Base-by-base conservation (phyloP, 92 coral and sea anemone genomes). In the Phenganax subtilis region DNA sequence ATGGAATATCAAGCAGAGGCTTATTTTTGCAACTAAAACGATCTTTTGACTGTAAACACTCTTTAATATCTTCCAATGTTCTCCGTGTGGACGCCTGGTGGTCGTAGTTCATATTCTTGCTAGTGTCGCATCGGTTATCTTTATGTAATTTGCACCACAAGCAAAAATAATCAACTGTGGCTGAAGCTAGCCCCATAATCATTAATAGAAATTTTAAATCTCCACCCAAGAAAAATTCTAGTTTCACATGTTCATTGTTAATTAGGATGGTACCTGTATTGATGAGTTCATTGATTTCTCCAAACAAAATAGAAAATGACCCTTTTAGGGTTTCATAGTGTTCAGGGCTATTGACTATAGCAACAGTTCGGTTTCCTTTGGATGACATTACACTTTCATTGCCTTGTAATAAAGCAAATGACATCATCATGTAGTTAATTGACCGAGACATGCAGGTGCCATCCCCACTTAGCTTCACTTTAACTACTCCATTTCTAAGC, bases 331-430 rank as follows among this genome's bases (percentile, higher is more conserved):
- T 88, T 12, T 59, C 61, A 30, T 85, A 88, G 7, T 81, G 51
- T 71, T 88, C 88, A 14, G 91, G 86, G 16, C 84, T 88, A 82
- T 82, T 76, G 6, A 88, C 75, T 15, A 88, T 88, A n/a, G 88
- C 88, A 6, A 85, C 78, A 11, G 88, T 81, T 76, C 86, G 57
- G 75, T 88, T 88, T 61, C 71, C 16, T 67, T 88, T 81, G 14
- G 90, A 72, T 27, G 88, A 88, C 90, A 85, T 88, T 1, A 85
- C 90, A 29, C 65, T 72, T 57, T 88, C 89, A 8, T 81, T 60
- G 1, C 53, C 14, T 55, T 76, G 86, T 56, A 82, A 58, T 3
- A 88, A 55, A 51, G 85, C 74, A 66, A 88, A 88, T 51, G 91
- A 88, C 29, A 88, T 14, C 82, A 83, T 82, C 87, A 88, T 86